Evolutionary conservation across 2,888 invertebrate genomes (phyloP), one percentile per base, ranked within the genome.

Genomic region (Agrotis clavis): DNA sequence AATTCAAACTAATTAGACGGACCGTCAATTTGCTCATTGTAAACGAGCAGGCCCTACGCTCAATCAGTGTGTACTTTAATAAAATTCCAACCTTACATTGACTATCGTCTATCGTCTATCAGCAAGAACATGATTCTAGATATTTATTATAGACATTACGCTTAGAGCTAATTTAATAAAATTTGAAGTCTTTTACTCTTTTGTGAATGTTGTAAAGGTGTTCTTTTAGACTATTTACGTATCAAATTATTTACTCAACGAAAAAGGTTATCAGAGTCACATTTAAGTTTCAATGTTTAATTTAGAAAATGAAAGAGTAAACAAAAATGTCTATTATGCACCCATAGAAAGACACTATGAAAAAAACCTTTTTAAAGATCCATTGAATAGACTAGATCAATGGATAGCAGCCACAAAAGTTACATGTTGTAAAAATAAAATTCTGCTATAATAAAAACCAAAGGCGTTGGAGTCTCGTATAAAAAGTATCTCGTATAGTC

Each of bases 391-490:
- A 69, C 66, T 54, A 60, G 60, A 70, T 73, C 68, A 67, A 59
- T 25, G 67, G 53, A 76, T 41, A 45, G 45, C 59, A 19, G 47
- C 51, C 60, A 68, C 59, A 77, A 83, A 77, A 64, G 67, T 70
- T 53, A 67, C 69, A 70, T 56, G 71, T 81, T 66, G 73, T 68
- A 66, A 51, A 74, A 76, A 79, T 78, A 78, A 78, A 81, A 81
- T 60, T 75, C 57, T 86, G 85, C 87, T 82, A 73, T 73, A 66
- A 77, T 77, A 67, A 79, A 86, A 88, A 81, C 67, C 66, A 47
- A 78, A 88, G 87, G 88, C 88, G 83, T 71, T 72, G 19, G 57
- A 77, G 66, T 64, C 57, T 64, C 66, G 57, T 67, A 69, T 65
- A 77, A 76, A 77, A 82, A 70, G 70, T 78, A 72, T n/a, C 50